Evolutionary conservation across 1,140 invertebrate genomes (phyloP).

Genomic region (Eciton burchellii): DNA sequence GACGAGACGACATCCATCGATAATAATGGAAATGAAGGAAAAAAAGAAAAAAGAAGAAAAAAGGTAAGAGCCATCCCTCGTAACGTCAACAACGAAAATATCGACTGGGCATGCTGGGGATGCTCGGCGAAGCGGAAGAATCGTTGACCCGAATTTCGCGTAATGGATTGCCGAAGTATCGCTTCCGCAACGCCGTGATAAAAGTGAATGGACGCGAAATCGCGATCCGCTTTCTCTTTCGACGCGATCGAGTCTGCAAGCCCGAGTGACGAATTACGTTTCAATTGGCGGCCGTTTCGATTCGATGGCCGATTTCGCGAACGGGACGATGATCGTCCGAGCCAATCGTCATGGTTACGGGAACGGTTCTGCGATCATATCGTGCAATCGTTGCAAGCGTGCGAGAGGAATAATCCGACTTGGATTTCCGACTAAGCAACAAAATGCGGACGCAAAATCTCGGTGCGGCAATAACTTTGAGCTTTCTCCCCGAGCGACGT

Average conservation of each 20-base stretch:
- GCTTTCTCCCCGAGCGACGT: slow-evolving; percentile 12
- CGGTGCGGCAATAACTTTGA: neutral
- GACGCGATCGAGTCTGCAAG: slow-evolving; percentile 5
- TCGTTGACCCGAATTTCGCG: slow-evolving; percentile 2
- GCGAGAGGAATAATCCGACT: neutral
- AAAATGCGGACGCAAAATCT: neutral
- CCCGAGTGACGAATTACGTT: slow-evolving; percentile 26
- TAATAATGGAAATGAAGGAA: no score
- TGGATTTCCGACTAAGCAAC: neutral
- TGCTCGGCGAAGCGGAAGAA: slow-evolving; percentile 3
- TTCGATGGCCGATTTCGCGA: slow-evolving; percentile 35
- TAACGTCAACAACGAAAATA: neutral
- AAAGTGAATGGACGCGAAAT: slow-evolving; percentile 40
- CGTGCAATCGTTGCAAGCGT: neutral
- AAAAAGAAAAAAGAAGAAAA: no score
- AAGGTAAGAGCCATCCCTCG: no score
- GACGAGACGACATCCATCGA: no score
- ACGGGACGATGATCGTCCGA: neutral
- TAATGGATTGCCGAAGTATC: slow-evolving; percentile 14
- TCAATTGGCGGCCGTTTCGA: slow-evolving; percentile 59
- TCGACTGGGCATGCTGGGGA: slow-evolving; percentile 2
- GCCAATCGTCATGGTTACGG: neutral
- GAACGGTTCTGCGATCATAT: neutral
- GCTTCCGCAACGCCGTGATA: slow-evolving; percentile 21
- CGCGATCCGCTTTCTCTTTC: slow-evolving; percentile 43